These are phyloP conservation scores for Mya arenaria DNA, from an alignment of 1,140 invertebrate species.

Conservation along the genomic window DNA sequence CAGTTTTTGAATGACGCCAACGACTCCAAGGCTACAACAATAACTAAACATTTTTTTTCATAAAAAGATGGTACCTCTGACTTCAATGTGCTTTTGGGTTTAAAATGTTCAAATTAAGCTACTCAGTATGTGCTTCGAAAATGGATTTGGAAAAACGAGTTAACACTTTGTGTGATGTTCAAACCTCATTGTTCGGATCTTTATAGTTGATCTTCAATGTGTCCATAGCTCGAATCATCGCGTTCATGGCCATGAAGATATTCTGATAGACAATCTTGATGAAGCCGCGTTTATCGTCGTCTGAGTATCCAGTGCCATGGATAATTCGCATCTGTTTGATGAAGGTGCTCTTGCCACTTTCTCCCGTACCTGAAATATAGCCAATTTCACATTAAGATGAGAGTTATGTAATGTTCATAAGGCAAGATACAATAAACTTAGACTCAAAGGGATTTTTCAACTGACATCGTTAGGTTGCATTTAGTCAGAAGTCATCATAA, in stretches of 20 bases:
- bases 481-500: too few species aligned
- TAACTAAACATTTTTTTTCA: background rate
- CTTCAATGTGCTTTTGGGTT: too few species aligned
- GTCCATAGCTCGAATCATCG: conserved; percentile 99
- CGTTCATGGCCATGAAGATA: conserved; percentile 99
- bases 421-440: too few species aligned
- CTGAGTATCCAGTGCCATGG: conserved; percentile 99
- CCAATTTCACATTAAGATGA: background rate
- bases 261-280: conserved; percentile 99
- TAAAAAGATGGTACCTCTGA: too few species aligned
- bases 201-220: conserved; percentile 98
- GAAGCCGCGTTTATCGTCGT: conserved; percentile 98
- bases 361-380: conserved; percentile 91
- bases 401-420: too few species aligned
- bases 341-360: conserved; percentile 99
- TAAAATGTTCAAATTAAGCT: too few species aligned
- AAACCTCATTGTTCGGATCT: conserved; percentile 91
- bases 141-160: too few species aligned
- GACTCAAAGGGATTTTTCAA: too few species aligned
- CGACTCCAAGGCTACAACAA: background rate
- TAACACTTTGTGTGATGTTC: too few species aligned
- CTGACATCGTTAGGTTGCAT: too few species aligned
- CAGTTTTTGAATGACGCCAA: too few species aligned
- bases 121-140: too few species aligned
- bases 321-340: conserved; percentile 99